Base-by-base conservation (phyloP, 2,113 vertebrate genomes). In the Ceuthmochares aereus region DNA sequence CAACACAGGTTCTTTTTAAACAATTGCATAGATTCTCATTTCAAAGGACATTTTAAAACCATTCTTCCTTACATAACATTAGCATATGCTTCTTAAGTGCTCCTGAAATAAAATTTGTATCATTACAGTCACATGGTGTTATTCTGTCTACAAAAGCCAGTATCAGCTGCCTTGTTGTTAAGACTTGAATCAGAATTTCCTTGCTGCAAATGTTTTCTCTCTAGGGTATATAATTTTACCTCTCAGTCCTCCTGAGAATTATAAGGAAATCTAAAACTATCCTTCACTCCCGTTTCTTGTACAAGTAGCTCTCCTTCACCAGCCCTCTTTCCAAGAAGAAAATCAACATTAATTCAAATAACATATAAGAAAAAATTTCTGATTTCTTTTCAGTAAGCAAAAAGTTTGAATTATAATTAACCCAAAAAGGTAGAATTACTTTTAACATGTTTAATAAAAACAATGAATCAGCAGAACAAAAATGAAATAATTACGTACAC, bases 391-490 rank as follows among this genome's bases (percentile, higher is more conserved):
- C 64, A 81, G 47, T 42, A 96, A 95, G 51, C 69, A 70, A 21
- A 52, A 84, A 59, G 17, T 91, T 90, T 78, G 84, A 90, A 80
- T 96, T 95, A 70, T 89, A 94, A 96, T 90, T 37, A 8, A 29
- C 51, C 73, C 92, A 84, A 30, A 78, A 80, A 94, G 91, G 75
- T 27, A 87, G 45, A 19, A 27, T 73, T 86, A 58, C 56, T 70
- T 96, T 36, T 49, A 86, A 66, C 75, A 90, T 58, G 26, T 68
- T 94, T 89, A 95, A 95, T 95, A 92, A 79, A 95, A 96, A 55
- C 67, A 91, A n/a, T 22, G 12, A 63, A 58, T 82, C 81, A 84
- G 62, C 68, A 97, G 83, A 90, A 90, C 19, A 91, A 87, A 95
- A 85, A 51, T 20, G 14, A 87, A 87, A 67, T 40, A 89, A 72